Conservation (phyloP, 2,888 invertebrate genomes). For the Lithophane semibrunnea region DNA sequence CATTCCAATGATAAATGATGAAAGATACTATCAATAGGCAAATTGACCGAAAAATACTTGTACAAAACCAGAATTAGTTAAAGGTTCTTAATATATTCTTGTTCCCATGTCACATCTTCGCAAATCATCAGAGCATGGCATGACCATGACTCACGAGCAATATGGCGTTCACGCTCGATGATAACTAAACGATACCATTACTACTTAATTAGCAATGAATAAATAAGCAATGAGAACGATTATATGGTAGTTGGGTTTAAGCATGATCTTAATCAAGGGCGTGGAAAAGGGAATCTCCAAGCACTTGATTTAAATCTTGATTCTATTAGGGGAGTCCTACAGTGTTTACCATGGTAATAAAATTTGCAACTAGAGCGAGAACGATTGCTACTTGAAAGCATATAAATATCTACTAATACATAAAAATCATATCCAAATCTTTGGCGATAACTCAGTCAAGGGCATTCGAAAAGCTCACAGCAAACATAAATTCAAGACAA, state of each 20-base stretch:
- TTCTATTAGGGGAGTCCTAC: neutral
- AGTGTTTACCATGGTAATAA: neutral
- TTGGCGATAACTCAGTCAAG: neutral
- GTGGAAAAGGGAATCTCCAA: conserved; percentile 32
- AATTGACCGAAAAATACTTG: conserved; percentile 42
- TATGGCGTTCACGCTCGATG: conserved; percentile 81
- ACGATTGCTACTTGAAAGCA: neutral
- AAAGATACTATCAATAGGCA: conserved; percentile 49
- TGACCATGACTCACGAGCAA: conserved; percentile 76
- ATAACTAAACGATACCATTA: conserved; percentile 79
- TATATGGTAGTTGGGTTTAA: conserved; percentile 65
- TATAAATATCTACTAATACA: too few species aligned
- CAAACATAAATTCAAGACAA: conserved; percentile 13
- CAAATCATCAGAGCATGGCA: conserved; percentile 75
- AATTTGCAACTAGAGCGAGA: neutral
- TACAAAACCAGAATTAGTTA: conserved; percentile 45
- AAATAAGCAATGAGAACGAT: conserved; percentile 67
- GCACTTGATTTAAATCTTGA: conserved; percentile 24
- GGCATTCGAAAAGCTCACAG: neutral
- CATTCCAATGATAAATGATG: conserved; percentile 52
- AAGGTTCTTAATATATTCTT: conserved; percentile 52
- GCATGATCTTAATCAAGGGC: conserved; percentile 45
- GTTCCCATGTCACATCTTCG: conserved; percentile 73
- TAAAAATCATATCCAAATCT: neutral
- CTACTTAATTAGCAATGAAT: conserved; percentile 70